These are phyloP conservation scores for Cirrhinus molitorella DNA, from an alignment of 2,797 vertebrate genomes.

Conservation along the genomic window DNA sequence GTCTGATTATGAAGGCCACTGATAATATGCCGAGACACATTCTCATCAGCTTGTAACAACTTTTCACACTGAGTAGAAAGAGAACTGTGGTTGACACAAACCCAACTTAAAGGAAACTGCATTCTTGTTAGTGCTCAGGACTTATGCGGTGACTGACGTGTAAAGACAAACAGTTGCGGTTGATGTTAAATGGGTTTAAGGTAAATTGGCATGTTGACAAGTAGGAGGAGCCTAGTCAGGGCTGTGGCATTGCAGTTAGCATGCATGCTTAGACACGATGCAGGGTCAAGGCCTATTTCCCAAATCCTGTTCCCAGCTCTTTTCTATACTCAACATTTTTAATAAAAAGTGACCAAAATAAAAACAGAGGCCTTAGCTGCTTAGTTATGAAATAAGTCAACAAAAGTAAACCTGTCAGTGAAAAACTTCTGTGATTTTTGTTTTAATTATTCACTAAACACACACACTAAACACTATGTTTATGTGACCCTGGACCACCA, in stretches of 20 bases:
- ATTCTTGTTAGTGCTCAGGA: neutral
- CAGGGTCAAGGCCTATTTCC: neutral
- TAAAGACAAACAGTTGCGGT: neutral
- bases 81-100: neutral
- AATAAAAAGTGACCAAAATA: neutral
- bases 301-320: too few relatives aligned
- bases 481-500: too few relatives aligned
- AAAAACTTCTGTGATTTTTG: neutral
- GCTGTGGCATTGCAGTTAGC: neutral
- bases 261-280: neutral
- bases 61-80: neutral
- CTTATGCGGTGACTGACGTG: neutral
- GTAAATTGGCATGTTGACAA: neutral
- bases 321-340: neutral
- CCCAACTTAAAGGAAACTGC: constrained; percentile 9
- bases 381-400: neutral
- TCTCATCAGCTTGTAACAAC: constrained; percentile 7
- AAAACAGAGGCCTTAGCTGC: neutral
- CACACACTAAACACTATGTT: neutral
- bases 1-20: neutral
- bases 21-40: neutral
- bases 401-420: too few relatives aligned
- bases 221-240: neutral
- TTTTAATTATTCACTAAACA: neutral
- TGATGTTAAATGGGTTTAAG: constrained; percentile 5